Base-by-base conservation (phyloP, 2,888 invertebrate species). In the Leucophenga montana region DNA sequence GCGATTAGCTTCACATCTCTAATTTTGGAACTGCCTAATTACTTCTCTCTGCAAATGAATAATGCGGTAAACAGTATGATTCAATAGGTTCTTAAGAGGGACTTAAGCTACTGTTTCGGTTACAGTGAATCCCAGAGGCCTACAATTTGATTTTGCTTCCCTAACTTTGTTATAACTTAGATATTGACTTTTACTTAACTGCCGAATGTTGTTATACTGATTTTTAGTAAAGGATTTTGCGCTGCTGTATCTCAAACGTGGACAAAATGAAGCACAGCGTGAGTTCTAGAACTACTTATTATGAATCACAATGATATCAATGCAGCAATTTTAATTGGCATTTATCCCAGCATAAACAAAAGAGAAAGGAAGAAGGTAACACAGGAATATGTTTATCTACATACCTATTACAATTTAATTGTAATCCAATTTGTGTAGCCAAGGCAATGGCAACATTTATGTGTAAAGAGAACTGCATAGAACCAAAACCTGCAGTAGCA, bases 371-470 rank as follows among this genome's bases (percentile, higher is more conserved):
- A 1, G 18, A 18, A 61, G 9, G 31, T 39, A 20, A 3, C 39
- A 57, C 20, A 50, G 48, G 14, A 20, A 13, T 6, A 48, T 64
- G 13, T 61, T 39, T 39, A 18, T 18, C 1, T 20, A 61, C 27
- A 64, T 53, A 73, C 64, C 71, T 18, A 67, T 61, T 82, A 73
- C 72, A 82, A 82, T 84, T 85, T 80, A 82, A 82, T 82, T 85
- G 81, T 82, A 82, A 82, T 82, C 82, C 82, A 82, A 82, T 82
- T 82, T 82, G 82, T 75, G 71, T 53, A 20, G 77, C 71, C 79
- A 80, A 75, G 62, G 69, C 72, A 72, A 73, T 72, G 69, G 71
- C 75, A 78, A 48, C 48, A 48, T 4, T 44, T 18, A 13, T 18
- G 44, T 33, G 27, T 66, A 68, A 65, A 64, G 62, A 68, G 65